These are phyloP conservation scores for Athalia rosae DNA, from an alignment of 2,888 invertebrate species.

Conservation along the genomic window DNA sequence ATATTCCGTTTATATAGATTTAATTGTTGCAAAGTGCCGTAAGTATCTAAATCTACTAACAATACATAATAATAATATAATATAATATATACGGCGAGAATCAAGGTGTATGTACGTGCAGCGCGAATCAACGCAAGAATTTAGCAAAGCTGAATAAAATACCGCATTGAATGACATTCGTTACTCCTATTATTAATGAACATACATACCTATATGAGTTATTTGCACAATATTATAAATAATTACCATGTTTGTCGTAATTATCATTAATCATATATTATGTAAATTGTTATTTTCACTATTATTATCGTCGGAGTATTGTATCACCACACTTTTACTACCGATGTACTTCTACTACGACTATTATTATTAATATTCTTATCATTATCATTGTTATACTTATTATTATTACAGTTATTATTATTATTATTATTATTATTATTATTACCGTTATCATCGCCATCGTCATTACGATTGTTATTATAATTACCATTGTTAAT, in stretches of 20 bases:
- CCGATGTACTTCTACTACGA: slow-evolving; percentile 63
- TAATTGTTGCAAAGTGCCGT: slow-evolving; percentile 41
- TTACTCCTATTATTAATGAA: slow-evolving; percentile 59
- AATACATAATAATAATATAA: not conserved
- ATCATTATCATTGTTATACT: not conserved
- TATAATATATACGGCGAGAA: slow-evolving; percentile 33
- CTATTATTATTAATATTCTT: slow-evolving; percentile 24
- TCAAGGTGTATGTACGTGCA: slow-evolving; percentile 51
- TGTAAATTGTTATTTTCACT: not conserved
- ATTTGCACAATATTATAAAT: slow-evolving; percentile 72
- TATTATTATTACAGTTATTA: not conserved
- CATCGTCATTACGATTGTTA: slow-evolving; percentile 47
- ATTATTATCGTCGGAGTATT: not conserved
- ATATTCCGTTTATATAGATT: slow-evolving; percentile 38
- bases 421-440: slow-evolving; percentile 37
- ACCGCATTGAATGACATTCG: slow-evolving; percentile 65
- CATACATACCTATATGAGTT: slow-evolving; percentile 63
- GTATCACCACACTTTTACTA: slow-evolving; percentile 20
- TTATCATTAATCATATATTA: slow-evolving; percentile 64
- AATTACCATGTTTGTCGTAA: slow-evolving; percentile 68
- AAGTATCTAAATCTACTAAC: slow-evolving; percentile 39
- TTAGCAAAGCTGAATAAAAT: slow-evolving; percentile 46
- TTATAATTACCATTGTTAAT: not conserved
- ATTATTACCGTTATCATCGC: slow-evolving; percentile 63
- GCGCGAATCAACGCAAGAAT: slow-evolving; percentile 47